Conservation (phyloP, 2,797 vertebrate genomes). For the Sebastes goodei region DNA sequence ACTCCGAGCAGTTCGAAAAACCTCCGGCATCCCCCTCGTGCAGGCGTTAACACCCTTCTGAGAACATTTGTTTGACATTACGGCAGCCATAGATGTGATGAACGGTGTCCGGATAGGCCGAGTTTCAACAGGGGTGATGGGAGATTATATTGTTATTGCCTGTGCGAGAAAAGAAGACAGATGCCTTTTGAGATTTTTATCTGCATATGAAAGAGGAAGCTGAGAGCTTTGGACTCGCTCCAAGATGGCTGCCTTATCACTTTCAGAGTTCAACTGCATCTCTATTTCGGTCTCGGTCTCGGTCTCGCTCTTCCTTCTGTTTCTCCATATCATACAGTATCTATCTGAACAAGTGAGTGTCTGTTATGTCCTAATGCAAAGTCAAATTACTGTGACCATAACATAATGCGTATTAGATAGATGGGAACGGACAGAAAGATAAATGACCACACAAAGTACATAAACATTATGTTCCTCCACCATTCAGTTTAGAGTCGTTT, state of each 20-base stretch:
- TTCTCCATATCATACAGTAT: constrained; percentile 6
- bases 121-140: constrained; percentile 33
- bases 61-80: constrained; percentile 56
- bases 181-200: constrained; percentile 64
- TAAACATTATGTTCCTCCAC: not conserved
- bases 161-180: constrained; percentile 36
- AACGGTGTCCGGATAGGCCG: constrained; percentile 16
- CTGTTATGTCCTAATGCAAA: not conserved
- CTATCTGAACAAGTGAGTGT: not conserved
- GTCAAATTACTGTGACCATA: not conserved
- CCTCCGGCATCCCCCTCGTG: constrained; percentile 29
- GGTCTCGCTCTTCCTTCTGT: constrained; percentile 11
- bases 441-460: not conserved
- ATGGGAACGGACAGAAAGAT: not conserved
- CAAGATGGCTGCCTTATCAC: constrained; percentile 55
- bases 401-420: not conserved
- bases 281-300: constrained; percentile 29
- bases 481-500: not conserved
- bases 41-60: constrained; percentile 27
- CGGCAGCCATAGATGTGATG: constrained; percentile 42
- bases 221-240: constrained; percentile 43
- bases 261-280: constrained; percentile 28
- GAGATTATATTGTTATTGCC: constrained; percentile 63
- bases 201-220: constrained; percentile 49
- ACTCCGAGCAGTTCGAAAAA: constrained; percentile 36